Conservation (phyloP, 2,113 vertebrate species). For the Eublepharis macularius region DNA sequence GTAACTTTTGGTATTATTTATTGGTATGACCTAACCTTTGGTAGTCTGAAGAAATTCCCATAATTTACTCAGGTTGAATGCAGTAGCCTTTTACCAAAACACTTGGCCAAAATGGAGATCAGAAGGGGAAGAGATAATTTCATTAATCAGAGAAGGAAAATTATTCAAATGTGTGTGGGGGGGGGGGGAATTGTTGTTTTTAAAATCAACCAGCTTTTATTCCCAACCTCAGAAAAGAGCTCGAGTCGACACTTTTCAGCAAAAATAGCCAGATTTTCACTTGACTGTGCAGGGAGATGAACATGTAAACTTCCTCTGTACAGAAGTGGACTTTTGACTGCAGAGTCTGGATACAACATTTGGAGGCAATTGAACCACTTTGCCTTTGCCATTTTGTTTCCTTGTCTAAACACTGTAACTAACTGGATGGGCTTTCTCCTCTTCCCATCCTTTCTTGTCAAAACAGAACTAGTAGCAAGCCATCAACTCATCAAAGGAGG, state of each 20-base stretch:
- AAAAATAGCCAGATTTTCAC: background rate
- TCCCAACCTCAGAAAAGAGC: background rate
- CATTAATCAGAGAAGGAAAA: rapidly evolving
- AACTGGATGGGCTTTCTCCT: slow-evolving; percentile 67
- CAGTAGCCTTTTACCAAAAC: slow-evolving; percentile 31
- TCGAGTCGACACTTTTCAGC: slow-evolving; percentile 6
- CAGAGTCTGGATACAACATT: background rate
- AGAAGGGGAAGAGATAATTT: slow-evolving; percentile 48
- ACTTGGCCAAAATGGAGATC: slow-evolving; percentile 39
- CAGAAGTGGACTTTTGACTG: background rate
- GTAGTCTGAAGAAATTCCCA: slow-evolving; percentile 12
- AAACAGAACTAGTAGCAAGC: slow-evolving; percentile 71
- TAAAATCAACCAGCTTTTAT: background rate
- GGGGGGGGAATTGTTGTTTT: too few species aligned
- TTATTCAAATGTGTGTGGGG: background rate
- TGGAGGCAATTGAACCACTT: slow-evolving; percentile 51
- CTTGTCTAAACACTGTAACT: slow-evolving; percentile 47
- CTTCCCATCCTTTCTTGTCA: slow-evolving; percentile 59
- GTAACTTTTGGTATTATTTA: slow-evolving; percentile 42
- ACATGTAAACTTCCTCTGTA: slow-evolving; percentile 12
- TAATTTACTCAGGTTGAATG: slow-evolving; percentile 71
- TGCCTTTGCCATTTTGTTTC: slow-evolving; percentile 58
- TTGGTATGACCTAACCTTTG: slow-evolving; percentile 33
- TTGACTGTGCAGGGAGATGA: slow-evolving; percentile 36
- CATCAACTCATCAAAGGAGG: slow-evolving; percentile 66